Evolutionary conservation across 2,797 vertebrate species (phyloP).

Genomic region (Pipistrellus kuhlii): DNA sequence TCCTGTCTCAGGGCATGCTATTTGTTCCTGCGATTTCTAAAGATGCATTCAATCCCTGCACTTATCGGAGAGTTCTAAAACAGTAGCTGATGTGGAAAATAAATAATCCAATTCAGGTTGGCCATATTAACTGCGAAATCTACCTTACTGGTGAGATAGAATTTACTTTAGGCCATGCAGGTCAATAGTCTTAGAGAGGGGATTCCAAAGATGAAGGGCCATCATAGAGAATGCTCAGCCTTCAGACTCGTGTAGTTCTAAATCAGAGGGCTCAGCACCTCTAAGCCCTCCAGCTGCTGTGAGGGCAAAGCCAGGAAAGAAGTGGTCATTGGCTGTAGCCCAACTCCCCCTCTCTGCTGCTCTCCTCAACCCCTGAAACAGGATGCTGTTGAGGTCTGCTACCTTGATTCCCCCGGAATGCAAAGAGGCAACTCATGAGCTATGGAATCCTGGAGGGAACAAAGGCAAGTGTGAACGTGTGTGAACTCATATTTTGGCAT

Average conservation of each 20-base stretch:
- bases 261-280: conserved; percentile 83
- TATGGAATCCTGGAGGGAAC: conserved; percentile 82
- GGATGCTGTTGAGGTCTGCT: conserved; percentile 80
- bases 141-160: conserved; percentile 79
- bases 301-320: conserved; percentile 83
- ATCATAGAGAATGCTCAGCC: conserved; percentile 81
- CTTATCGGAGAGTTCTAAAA: conserved; percentile 53
- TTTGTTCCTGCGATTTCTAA: conserved; percentile 70
- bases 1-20: conserved; percentile 66
- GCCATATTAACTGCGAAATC: conserved; percentile 79
- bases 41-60: conserved; percentile 54
- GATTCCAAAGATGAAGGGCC: conserved; percentile 84
- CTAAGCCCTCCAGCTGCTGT: conserved; percentile 82
- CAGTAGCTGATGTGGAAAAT: conserved; percentile 71
- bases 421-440: conserved; percentile 84
- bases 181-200: conserved; percentile 82
- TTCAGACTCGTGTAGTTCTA: conserved; percentile 82
- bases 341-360: conserved; percentile 72
- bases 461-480: conserved; percentile 80
- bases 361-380: conserved; percentile 78
- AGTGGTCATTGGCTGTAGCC: conserved; percentile 80
- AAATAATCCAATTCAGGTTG: conserved; percentile 80
- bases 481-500: conserved; percentile 84
- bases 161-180: conserved; percentile 80
- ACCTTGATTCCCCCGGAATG: conserved; percentile 82